Evolutionary conservation across 2,797 vertebrate genomes (phyloP).

Genomic region (Hemibagrus guttatus): DNA sequence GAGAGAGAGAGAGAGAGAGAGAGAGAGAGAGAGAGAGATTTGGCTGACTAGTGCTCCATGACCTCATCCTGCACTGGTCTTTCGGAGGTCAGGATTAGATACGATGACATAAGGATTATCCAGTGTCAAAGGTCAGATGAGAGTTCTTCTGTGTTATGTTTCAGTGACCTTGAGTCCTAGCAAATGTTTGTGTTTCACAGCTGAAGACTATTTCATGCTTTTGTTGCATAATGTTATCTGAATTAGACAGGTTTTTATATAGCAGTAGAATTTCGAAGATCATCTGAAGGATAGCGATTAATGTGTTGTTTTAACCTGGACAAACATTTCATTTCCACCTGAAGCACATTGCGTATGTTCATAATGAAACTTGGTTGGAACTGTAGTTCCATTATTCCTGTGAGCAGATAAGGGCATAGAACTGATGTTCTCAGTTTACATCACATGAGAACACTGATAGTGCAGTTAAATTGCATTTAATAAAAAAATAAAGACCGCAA

Average conservation of each 20-base stretch:
- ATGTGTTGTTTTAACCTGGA: conserved; percentile 25
- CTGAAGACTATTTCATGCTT: conserved; percentile 1
- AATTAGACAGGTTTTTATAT: neutral
- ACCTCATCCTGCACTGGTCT: conserved; percentile 35
- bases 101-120: conserved; percentile 57
- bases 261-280: neutral
- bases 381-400: neutral
- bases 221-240: conserved; percentile 7
- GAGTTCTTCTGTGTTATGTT: conserved; percentile 50
- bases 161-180: conserved; percentile 46
- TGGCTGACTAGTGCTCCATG: conserved; percentile 27
- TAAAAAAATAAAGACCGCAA: too few species aligned
- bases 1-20: too few species aligned
- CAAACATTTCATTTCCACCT: neutral
- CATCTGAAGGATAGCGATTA: neutral
- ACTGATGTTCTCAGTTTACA: neutral
- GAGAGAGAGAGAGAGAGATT: too few species aligned
- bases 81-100: conserved; percentile 44
- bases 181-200: conserved; percentile 47
- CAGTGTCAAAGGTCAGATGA: conserved; percentile 48
- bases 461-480: neutral
- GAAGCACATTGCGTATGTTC: neutral
- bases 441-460: neutral
- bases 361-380: neutral
- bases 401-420: neutral